phyloP scores from a whole-genome alignment of 2,888 invertebrate species.

The Chymomyza fuscimana region DNA sequence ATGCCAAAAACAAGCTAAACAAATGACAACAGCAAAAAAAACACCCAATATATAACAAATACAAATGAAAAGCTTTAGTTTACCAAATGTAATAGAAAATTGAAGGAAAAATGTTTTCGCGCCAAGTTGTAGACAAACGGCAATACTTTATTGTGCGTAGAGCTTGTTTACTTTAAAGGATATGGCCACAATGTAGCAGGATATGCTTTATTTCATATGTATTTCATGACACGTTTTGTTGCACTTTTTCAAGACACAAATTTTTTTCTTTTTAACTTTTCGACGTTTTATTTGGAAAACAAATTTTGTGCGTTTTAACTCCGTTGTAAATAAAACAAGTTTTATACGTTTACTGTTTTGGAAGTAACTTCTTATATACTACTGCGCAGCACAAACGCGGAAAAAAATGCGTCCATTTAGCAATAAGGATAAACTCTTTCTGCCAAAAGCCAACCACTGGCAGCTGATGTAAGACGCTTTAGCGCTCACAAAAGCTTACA shows the following conservation, averaged over 20 bases:
- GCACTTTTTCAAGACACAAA: background rate
- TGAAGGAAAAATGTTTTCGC: constrained; percentile 37
- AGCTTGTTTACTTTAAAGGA: background rate
- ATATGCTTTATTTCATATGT: constrained; percentile 1
- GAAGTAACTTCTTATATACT: background rate
- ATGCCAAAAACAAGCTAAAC: constrained; percentile 40
- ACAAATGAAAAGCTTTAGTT: constrained; percentile 24
- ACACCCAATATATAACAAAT: constrained; percentile 35
- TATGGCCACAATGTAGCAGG: background rate
- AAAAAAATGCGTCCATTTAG: constrained; percentile 61
- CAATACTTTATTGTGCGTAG: background rate
- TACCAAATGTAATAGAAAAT: constrained; percentile 23
- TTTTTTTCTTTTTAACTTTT: background rate
- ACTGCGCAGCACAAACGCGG: constrained; percentile 38
- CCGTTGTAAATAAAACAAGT: constrained; percentile 7
- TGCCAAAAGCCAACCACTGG: constrained; percentile 42
- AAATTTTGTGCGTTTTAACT: background rate
- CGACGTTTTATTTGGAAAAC: background rate
- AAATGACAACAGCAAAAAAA: constrained; percentile 31
- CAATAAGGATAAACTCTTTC: constrained; percentile 78
- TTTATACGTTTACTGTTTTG: constrained; percentile 11
- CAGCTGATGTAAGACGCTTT: constrained; percentile 45
- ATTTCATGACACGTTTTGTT: background rate
- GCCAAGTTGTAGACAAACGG: constrained; percentile 36
- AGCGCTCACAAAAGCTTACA: constrained; percentile 11